These are phyloP conservation scores for Pseudomyrmex gracilis DNA, from an alignment of 1,140 invertebrate species.

Conservation along the genomic window DNA sequence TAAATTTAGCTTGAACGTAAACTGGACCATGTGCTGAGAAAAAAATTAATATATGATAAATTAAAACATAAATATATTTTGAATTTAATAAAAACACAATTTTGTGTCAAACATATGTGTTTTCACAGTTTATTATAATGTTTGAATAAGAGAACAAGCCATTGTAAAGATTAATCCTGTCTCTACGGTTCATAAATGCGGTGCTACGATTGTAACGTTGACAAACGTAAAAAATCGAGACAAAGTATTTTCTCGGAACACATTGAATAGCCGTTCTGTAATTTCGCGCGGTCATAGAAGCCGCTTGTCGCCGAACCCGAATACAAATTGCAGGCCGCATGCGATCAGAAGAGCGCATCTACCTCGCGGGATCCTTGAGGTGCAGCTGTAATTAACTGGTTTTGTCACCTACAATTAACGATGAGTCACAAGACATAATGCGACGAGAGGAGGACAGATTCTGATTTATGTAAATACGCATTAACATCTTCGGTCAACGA, in stretches of 20 bases:
- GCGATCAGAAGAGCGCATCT: slow-evolving; percentile 18
- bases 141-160: not conserved
- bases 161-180: not conserved
- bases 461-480: not conserved
- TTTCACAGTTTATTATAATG: too few relatives aligned
- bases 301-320: slow-evolving; percentile 20
- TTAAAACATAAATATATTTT: too few relatives aligned
- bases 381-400: slow-evolving; percentile 9
- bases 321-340: slow-evolving; percentile 44
- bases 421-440: not conserved
- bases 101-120: too few relatives aligned
- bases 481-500: not conserved
- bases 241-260: not conserved
- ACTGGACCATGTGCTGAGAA: too few relatives aligned
- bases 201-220: not conserved
- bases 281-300: slow-evolving; percentile 34
- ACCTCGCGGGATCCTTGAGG: not conserved
- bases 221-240: slow-evolving; percentile 2
- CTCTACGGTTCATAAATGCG: too few relatives aligned
- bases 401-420: slow-evolving; percentile 1
- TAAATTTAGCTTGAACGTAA: too few relatives aligned
- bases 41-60: too few relatives aligned
- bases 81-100: too few relatives aligned
- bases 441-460: not conserved
- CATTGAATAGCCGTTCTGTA: slow-evolving; percentile 49